Percentiles rank a stretch among this genome's conserved stretches.
phyloP scores from a whole-genome alignment of 2,888 invertebrate species.

The Drymonia ruficornis region DNA sequence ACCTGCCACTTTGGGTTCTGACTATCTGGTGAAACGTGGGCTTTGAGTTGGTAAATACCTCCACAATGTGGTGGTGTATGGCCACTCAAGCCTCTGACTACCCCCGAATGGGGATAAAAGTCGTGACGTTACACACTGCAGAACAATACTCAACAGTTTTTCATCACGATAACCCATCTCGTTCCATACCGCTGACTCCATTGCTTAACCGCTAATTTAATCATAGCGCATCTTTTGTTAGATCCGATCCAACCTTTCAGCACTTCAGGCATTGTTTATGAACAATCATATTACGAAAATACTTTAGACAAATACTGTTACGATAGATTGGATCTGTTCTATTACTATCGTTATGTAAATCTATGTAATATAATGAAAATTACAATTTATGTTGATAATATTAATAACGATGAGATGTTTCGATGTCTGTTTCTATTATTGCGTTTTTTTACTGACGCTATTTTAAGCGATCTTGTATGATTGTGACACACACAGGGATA shows the following conservation, averaged over 20 bases:
- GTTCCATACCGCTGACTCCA: not conserved
- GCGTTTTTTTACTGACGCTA: no score
- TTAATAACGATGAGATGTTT: no score
- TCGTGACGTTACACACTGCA: no score
- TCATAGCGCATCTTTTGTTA: constrained; percentile 5
- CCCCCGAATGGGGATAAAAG: no score
- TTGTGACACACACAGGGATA: no score
- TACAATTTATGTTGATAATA: not conserved
- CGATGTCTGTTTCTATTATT: no score
- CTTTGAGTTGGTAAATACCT: no score
- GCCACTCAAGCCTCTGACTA: no score
- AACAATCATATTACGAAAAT: constrained; percentile 35
- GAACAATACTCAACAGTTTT: not conserved
- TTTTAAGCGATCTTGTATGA: no score
- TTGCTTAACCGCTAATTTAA: constrained; percentile 7
- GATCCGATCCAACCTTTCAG: constrained; percentile 33
- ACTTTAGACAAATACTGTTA: not conserved
- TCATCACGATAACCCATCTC: not conserved
- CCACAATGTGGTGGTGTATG: no score
- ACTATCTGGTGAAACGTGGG: no score
- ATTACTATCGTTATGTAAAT: constrained; percentile 1
- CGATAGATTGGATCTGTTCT: not conserved
- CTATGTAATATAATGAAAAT: not conserved
- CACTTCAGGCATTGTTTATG: constrained; percentile 35
- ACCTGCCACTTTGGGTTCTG: no score